These are phyloP conservation scores for Mormyrus lacerda DNA, from an alignment of 2,113 vertebrate species.

Conservation along the genomic window DNA sequence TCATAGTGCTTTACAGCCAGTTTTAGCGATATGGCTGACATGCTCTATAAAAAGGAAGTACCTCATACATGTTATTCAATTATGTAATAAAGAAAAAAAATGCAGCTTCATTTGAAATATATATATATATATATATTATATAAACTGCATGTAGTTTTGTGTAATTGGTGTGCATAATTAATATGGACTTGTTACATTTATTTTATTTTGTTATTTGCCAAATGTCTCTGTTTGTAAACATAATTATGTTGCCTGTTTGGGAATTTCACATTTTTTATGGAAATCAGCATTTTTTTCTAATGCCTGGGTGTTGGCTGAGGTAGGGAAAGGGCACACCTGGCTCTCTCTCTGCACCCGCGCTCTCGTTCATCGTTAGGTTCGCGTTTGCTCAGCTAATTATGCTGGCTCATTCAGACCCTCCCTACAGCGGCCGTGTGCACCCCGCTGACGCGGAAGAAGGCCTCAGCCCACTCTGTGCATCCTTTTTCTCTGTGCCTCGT, in stretches of 20 bases:
- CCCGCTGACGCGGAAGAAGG: neutral
- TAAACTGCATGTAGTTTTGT: neutral
- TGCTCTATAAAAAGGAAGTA: neutral
- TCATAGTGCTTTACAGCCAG: neutral
- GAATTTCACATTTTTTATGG: slow-evolving; percentile 10
- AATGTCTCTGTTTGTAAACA: slow-evolving; percentile 5
- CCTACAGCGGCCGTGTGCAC: neutral
- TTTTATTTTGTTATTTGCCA: slow-evolving; percentile 9
- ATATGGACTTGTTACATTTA: slow-evolving; percentile 11
- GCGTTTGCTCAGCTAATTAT: slow-evolving; percentile 24
- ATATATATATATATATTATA: neutral
- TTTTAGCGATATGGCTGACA: neutral
- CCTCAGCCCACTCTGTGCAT: neutral
- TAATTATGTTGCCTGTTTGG: slow-evolving; percentile 17
- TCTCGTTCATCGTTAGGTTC: neutral
- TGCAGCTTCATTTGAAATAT: neutral
- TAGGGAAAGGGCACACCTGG: slow-evolving; percentile 9
- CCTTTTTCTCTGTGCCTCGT: neutral
- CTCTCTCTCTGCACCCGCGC: neutral
- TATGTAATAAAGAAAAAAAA: neutral
- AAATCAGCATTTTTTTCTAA: slow-evolving; percentile 15
- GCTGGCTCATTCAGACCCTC: neutral
- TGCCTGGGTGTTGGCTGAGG: neutral
- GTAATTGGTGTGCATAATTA: neutral
- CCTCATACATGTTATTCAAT: neutral